Conservation (phyloP, 1,140 invertebrate genomes). For the Vanessa atalanta region DNA sequence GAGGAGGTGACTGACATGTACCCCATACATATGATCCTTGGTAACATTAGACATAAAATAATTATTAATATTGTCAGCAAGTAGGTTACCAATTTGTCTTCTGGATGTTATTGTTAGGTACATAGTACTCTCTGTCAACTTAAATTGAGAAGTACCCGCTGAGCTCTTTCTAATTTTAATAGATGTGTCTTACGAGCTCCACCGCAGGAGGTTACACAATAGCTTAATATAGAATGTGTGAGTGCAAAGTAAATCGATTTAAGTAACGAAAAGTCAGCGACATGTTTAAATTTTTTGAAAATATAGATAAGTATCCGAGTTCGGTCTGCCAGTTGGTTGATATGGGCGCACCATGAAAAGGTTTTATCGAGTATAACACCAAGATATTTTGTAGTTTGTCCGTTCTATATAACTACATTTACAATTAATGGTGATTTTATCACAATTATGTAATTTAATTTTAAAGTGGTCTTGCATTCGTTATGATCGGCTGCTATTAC, state of each 20-base stretch:
- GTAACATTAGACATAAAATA: too few relatives aligned
- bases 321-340: background rate
- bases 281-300: background rate
- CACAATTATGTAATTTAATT: too few relatives aligned
- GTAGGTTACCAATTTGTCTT: too few relatives aligned
- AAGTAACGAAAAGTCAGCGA: background rate
- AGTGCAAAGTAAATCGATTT: background rate
- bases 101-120: too few relatives aligned
- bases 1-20: too few relatives aligned
- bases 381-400: background rate
- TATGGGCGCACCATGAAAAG: background rate
- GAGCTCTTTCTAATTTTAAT: constrained; percentile 19
- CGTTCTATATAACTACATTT: background rate
- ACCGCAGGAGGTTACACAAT: background rate
- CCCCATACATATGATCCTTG: too few relatives aligned
- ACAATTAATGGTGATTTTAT: background rate
- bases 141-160: constrained; percentile 18
- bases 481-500: too few relatives aligned
- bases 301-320: background rate
- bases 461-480: too few relatives aligned
- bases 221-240: background rate
- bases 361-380: background rate
- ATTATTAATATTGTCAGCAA: too few relatives aligned
- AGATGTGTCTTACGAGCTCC: constrained; percentile 13
- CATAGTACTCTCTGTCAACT: too few relatives aligned